Base-by-base conservation (phyloP, 2,888 invertebrate genomes). In the Archips xylosteana region DNA sequence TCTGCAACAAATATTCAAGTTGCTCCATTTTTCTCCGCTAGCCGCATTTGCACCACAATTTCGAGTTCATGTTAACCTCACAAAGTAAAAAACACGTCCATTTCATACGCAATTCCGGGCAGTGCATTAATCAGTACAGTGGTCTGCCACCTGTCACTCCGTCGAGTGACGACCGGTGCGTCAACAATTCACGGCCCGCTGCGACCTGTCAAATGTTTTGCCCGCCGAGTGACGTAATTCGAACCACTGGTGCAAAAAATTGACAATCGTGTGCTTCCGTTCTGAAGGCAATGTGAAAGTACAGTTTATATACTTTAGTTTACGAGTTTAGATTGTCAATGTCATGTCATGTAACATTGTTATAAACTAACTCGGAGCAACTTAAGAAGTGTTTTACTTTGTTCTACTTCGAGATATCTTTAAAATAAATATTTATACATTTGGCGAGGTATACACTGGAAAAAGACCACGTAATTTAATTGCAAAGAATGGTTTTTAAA, bases 101-200 rank as follows among this genome's bases (percentile, higher is more conserved):
- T 70, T 75, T 70, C 67, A 71, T 66, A 70, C 71, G 60, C 65
- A 32, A 57, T 32, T 57, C 66, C 59, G 42, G 59, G 67, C 67
- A 63, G 74, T 74, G 70, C 76, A 78, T 78, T 77, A 77, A 78
- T 78, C 78, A 76, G 75, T 57, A 65, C 69, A 70, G 75, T 65
- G 72, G 74, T 74, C 71, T 23, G 68, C 75, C 69, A 69, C 49
- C 75, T 78, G 78, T 77, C 75, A 68, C n/a, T 57, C 45, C 45
- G 15, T 10, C 63, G 47, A 70, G 65, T 75, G 75, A 72, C 75
- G 77, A 69, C 70, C 68, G 45, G 74, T 75, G 75, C 75, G 77
- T 74, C 71, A 70, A 75, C 75, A 74, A 75, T 72, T 74, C 74
- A 69, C 76, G 63, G 54, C 70, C 67, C 69, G 57, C 70, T 75